Evolutionary conservation across 2,797 vertebrate species (phyloP), one percentile per base, ranked within the genome.

Genomic region (Centroberyx gerrardi): DNA sequence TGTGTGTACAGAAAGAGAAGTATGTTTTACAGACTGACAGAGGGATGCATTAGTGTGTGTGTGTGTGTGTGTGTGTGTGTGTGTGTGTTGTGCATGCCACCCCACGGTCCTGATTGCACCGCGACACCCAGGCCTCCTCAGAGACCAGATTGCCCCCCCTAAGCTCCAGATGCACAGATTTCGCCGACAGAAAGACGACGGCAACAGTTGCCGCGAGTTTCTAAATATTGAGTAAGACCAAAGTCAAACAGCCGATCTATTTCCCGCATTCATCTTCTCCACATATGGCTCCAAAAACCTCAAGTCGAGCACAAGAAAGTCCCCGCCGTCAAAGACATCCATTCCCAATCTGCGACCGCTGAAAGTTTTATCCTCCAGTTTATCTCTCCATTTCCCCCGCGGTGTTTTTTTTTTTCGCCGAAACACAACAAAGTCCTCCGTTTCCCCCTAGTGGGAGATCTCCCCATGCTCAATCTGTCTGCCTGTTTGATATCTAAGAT

Each of bases 81-180:
- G 18, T 36, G 27, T 46, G 53, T 68, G 52, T 58, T 17, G 51
- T 56, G 27, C 38, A 18, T 56, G 29, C 48, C 18, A 59, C 42
- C 27, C 74, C 40, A 81, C 59, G 77, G 77, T 76, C 40, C 74
- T 68, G 28, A 75, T 52, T 68, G 64, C 68, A 74, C 40, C 17
- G 42, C 68, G 55, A 81, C 59, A 80, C 27, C 52, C 14, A 74
- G 29, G 58, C 51, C 62, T 70, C 75, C 73, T 44, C 15, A 65
- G 44, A 73, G 83, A 87, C 73, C 33, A 72, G 80, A 76, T 78
- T 70, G 61, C 77, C 72, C 74, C 80, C 59, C 31, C 2, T 6
- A 58, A 22, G 44, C 12, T 56, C 18, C 10, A 51, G 10, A 71
- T 58, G 44, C 36, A 52, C 56, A 71, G 17, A 62, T 62, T 67